These are phyloP conservation scores for Ictalurus punctatus DNA, from an alignment of 2,113 vertebrate genomes.

Conservation along the genomic window DNA sequence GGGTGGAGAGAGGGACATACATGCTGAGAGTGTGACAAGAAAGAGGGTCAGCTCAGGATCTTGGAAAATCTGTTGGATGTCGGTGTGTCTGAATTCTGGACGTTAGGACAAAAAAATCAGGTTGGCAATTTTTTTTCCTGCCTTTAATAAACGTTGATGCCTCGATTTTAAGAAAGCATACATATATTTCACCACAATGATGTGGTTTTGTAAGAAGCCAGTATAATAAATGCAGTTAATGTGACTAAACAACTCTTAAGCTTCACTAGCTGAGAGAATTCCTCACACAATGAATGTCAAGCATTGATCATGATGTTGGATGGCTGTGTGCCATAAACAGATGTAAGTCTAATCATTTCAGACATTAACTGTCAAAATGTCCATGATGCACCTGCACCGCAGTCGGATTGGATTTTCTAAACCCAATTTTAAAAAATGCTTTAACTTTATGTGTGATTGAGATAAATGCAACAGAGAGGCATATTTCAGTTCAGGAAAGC, in stretches of 20 bases:
- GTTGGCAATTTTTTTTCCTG: background rate
- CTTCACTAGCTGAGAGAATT: background rate
- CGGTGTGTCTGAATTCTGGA: background rate
- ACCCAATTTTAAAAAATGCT: background rate
- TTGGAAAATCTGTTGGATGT: background rate
- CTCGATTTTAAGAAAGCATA: background rate
- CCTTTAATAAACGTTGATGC: background rate
- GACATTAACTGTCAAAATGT: background rate
- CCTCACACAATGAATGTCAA: background rate
- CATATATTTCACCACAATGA: background rate
- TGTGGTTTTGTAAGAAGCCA: background rate
- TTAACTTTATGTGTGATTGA: background rate
- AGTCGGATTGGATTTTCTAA: background rate
- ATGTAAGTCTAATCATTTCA: background rate
- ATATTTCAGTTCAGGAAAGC: background rate
- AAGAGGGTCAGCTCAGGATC: background rate
- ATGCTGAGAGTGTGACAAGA: background rate
- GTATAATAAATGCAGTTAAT: background rate
- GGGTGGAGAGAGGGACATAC: conserved; percentile 25
- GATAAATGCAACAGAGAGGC: background rate
- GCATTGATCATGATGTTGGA: background rate
- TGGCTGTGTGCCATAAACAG: background rate
- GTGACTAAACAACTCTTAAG: background rate
- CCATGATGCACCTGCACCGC: background rate
- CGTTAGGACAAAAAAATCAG: too few species aligned